Evolutionary conservation across 1,140 invertebrate species (phyloP).

Genomic region (Drosophila takahashii): DNA sequence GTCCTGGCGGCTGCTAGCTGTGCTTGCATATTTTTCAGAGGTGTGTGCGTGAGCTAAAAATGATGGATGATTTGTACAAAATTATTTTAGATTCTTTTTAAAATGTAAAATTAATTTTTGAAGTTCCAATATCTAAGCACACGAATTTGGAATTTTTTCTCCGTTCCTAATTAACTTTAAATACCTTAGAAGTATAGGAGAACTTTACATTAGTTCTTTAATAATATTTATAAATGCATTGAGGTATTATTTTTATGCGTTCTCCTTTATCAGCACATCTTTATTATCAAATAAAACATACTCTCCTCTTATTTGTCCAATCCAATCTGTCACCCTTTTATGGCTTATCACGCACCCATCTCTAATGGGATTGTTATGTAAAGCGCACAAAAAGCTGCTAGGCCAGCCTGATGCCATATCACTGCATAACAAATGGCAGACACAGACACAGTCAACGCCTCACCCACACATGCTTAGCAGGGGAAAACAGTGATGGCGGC

Average conservation of each 20-base stretch:
- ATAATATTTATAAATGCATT: background rate
- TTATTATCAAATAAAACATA: constrained; percentile 2
- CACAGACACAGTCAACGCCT: constrained; percentile 45
- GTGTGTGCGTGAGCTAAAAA: constrained; percentile 31
- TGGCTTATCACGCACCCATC: constrained; percentile 49
- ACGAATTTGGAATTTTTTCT: no score
- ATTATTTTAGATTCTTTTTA: background rate
- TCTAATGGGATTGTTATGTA: constrained; percentile 64
- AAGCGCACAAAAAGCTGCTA: constrained; percentile 56
- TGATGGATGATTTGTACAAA: constrained; percentile 8
- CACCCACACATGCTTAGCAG: constrained; percentile 19
- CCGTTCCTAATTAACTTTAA: no score
- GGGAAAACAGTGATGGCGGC: constrained; percentile 59
- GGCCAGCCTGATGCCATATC: constrained; percentile 68
- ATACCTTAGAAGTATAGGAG: no score
- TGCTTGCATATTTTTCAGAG: constrained; percentile 19
- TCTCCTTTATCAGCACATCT: constrained; percentile 1
- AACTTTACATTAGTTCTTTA: no score
- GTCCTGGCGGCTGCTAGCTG: background rate
- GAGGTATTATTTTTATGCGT: background rate
- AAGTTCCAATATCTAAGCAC: no score
- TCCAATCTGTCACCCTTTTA: constrained; percentile 36
- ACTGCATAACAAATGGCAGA: constrained; percentile 77
- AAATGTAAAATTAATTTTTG: background rate
- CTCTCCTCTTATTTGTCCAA: background rate